These are phyloP conservation scores for Papilio elwesi DNA, from an alignment of 2,888 invertebrate species.

Conservation along the genomic window DNA sequence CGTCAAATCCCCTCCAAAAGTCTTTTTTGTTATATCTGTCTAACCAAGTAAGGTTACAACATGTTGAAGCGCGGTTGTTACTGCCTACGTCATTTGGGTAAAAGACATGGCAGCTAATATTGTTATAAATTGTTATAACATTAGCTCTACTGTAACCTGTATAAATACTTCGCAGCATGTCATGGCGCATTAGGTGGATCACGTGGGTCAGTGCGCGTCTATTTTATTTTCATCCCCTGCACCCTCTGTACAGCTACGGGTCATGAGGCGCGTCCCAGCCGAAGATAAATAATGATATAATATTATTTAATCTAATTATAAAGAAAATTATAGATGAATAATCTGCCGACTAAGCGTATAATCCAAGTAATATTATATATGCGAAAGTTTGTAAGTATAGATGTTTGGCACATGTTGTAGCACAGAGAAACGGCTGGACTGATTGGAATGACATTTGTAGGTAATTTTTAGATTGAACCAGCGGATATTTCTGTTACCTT, in stretches of 20 bases:
- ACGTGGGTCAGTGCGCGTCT: conserved; percentile 29
- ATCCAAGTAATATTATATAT: too few species aligned
- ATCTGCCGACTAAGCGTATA: not conserved
- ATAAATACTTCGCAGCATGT: not conserved
- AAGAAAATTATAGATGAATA: not conserved
- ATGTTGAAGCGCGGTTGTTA: too few species aligned
- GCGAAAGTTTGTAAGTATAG: too few species aligned
- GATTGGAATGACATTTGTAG: too few species aligned
- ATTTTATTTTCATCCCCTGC: conserved; percentile 18
- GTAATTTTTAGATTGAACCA: too few species aligned
- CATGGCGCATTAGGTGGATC: conserved; percentile 25
- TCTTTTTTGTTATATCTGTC: too few species aligned
- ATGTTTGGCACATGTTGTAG: too few species aligned
- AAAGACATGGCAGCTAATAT: not conserved
- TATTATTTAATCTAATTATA: conserved; percentile 20
- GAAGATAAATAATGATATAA: not conserved
- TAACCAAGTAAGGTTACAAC: too few species aligned
- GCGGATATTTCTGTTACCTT: too few species aligned
- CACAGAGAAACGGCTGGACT: too few species aligned
- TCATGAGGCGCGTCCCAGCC: not conserved
- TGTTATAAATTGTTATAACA: not conserved
- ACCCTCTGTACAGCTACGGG: conserved; percentile 29
- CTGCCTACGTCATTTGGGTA: not conserved
- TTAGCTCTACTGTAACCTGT: not conserved
- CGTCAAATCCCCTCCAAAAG: too few species aligned